phyloP scores from a whole-genome alignment of 2,888 invertebrate species.

The Charanyca ferruginea region DNA sequence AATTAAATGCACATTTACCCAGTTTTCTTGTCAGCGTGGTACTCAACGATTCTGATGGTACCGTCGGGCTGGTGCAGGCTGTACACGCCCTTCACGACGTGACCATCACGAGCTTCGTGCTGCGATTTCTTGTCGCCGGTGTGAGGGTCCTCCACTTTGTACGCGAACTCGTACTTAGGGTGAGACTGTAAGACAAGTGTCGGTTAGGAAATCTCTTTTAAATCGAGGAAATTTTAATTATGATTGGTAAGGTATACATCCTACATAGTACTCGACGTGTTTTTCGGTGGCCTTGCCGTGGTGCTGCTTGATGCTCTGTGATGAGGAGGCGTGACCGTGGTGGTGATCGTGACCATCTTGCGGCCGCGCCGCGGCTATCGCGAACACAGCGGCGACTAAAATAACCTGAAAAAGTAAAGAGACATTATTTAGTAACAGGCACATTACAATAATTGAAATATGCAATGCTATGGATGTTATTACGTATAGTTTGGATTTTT shows the following conservation, averaged over 20 bases:
- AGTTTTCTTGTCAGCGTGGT: conserved; percentile 82
- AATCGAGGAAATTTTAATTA: neutral
- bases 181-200: conserved; percentile 68
- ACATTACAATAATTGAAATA: too few relatives aligned
- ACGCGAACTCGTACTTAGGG: conserved; percentile 86
- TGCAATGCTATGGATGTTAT: too few relatives aligned
- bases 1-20: conserved; percentile 14
- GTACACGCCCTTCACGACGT: conserved; percentile 90
- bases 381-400: conserved; percentile 29
- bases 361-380: conserved; percentile 43
- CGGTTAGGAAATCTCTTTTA: neutral
- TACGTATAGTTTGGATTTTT: too few relatives aligned
- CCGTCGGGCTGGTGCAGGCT: conserved; percentile 84
- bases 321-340: conserved; percentile 52
- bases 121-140: conserved; percentile 89
- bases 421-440: too few relatives aligned
- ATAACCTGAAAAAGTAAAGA: conserved; percentile 29
- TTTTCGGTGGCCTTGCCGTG: conserved; percentile 55
- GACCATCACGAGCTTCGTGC: conserved; percentile 87
- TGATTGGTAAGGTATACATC: conserved; percentile 5
- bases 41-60: conserved; percentile 84
- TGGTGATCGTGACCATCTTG: conserved; percentile 50
- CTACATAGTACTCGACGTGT: conserved; percentile 67
- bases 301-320: conserved; percentile 66
- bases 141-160: conserved; percentile 86